Conservation (phyloP, 2,797 vertebrate species). For the Darevskia mixta region DNA sequence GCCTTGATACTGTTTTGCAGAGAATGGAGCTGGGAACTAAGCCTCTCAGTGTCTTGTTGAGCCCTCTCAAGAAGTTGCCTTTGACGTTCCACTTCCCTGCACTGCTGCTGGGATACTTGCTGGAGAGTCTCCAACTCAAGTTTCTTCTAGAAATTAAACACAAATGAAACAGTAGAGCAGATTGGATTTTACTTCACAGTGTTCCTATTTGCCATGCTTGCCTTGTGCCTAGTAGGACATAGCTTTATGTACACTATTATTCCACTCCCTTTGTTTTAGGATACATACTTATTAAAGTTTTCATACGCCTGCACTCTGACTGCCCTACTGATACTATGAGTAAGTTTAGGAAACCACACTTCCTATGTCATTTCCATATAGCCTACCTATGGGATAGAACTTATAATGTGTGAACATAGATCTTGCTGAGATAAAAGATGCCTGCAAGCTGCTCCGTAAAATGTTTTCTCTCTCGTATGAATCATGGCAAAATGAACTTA, state of each 20-base stretch:
- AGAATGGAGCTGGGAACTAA: slow-evolving; percentile 65
- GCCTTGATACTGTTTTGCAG: slow-evolving; percentile 69
- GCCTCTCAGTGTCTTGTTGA: slow-evolving; percentile 66
- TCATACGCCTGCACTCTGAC: not conserved
- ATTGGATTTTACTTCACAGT: no score
- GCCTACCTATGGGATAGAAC: not conserved
- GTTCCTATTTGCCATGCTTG: not conserved
- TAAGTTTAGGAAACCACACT: not conserved
- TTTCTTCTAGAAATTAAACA: slow-evolving; percentile 75
- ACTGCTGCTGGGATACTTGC: slow-evolving; percentile 73
- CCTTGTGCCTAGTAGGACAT: not conserved
- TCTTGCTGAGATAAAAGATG: not conserved
- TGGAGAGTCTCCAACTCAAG: slow-evolving; percentile 79
- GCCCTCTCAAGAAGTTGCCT: slow-evolving; percentile 77
- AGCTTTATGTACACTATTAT: not conserved
- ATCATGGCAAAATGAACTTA: slow-evolving; percentile 42
- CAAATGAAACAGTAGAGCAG: not conserved
- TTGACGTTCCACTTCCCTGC: slow-evolving; percentile 78
- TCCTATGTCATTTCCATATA: not conserved
- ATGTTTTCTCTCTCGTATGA: not conserved
- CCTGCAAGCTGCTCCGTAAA: not conserved
- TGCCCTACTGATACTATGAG: not conserved
- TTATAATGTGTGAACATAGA: not conserved
- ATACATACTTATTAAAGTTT: not conserved
- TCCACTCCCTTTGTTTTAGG: not conserved